These are phyloP conservation scores for Vicugna pacos DNA, from an alignment of 2,113 vertebrate species.

Conservation along the genomic window DNA sequence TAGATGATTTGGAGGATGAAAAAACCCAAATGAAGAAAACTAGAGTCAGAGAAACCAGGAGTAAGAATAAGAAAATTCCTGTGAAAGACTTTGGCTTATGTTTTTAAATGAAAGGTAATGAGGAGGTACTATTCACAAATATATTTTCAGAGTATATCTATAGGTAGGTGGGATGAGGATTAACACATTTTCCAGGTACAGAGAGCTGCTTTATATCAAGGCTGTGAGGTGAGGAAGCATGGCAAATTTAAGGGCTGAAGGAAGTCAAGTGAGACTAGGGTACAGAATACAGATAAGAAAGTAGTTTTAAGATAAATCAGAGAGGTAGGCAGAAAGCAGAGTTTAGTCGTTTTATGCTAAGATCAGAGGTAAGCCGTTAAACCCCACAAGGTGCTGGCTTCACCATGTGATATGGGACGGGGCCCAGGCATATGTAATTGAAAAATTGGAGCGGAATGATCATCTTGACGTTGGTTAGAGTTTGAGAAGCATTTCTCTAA, in stretches of 20 bases:
- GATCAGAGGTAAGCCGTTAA: not conserved
- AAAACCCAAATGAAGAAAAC: not conserved
- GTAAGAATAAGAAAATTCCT: not conserved
- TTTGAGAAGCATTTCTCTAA: conserved; percentile 31
- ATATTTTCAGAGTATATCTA: not conserved
- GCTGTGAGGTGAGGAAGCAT: not conserved
- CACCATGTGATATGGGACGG: not conserved
- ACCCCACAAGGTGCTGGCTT: not conserved
- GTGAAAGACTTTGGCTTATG: not conserved
- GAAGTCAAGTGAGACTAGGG: not conserved
- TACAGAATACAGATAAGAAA: not conserved
- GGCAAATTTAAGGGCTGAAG: not conserved
- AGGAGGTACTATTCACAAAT: not conserved
- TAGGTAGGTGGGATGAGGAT: no score
- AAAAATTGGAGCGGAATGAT: not conserved
- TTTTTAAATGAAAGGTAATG: conserved; percentile 28
- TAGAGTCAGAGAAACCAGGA: not conserved
- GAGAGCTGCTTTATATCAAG: not conserved
- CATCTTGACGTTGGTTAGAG: not conserved
- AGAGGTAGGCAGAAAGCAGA: not conserved
- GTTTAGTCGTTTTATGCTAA: not conserved
- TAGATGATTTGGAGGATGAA: conserved; percentile 25
- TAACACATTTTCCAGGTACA: not conserved
- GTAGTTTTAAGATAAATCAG: conserved; percentile 29
- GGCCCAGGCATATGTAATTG: not conserved